Evolutionary conservation across 2,113 vertebrate genomes (phyloP), one percentile per base, ranked within the genome.

Genomic region (Oncorhynchus mykiss): DNA sequence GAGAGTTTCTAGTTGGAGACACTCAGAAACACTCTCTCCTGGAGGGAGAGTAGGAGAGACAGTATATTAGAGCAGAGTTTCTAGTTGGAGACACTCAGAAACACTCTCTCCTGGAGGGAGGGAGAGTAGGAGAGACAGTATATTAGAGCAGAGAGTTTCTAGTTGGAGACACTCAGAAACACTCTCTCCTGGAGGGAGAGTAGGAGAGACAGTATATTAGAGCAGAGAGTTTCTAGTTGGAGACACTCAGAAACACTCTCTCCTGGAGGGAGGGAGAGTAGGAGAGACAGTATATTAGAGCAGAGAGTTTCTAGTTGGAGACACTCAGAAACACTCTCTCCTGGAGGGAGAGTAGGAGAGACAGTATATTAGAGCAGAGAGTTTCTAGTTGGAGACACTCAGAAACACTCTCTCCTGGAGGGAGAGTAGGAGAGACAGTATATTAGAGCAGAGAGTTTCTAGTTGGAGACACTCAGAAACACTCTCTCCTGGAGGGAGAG

Each of bases 81-180:
- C 25, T 99, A 96, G 92, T 99, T 99, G 86, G 98, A 99, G 81
- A 99, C 91, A 25, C 90, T 95, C 60, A 99, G 92, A 88, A 99
- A 98, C 79, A 93, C 69, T 29, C 97, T 94, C 85, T 99, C 97
- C 98, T 99, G 86, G 5, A 88, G 78, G 39, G 6, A 88, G 78
- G 48, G 80, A 69, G 27, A 74, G 25, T 18, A 8, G 64, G n/a
- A 70, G 62, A 18, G 20, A 29, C 29, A 29, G 29, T 29, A 29
- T 27, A 27, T 27, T 27, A 27, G 2, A 27, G 25, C 25, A 27
- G 25, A 27, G 25, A 27, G 25, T 27, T 2, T 27, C 25, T 27
- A 27, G 25, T 27, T 27, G 25, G 25, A 27, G 25, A 27, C 25
- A 27, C 25, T 29, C 29, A 29, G 29, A 29, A 29, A 29, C 29